Conservation (phyloP, 2,888 invertebrate species). For the Noctua pronuba region DNA sequence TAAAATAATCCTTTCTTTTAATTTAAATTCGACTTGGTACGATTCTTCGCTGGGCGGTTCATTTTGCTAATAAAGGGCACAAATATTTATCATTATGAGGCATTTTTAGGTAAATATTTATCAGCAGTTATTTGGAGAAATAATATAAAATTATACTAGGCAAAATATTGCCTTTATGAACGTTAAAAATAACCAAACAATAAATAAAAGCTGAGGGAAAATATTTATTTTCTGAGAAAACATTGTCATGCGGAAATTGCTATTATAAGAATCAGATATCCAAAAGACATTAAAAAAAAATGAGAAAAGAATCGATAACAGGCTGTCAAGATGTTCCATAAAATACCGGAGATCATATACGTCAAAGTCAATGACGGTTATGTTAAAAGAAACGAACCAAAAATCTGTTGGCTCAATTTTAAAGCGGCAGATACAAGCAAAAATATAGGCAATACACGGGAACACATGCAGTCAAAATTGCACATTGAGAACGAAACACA, state of each 20-base stretch:
- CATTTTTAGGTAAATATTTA: not conserved
- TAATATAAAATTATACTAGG: not conserved
- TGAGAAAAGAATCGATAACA: not conserved
- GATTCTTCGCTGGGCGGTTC: conserved; percentile 27
- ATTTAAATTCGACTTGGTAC: conserved; percentile 38
- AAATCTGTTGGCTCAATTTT: not conserved
- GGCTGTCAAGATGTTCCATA: not conserved
- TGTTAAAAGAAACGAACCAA: not conserved
- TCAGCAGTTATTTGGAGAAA: not conserved
- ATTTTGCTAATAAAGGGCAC: conserved; percentile 10
- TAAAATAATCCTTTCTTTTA: conserved; percentile 58
- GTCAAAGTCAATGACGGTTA: not conserved
- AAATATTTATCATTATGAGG: conserved; percentile 8
- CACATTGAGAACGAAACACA: conserved; percentile 18
- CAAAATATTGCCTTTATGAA: not conserved
- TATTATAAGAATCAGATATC: not conserved
- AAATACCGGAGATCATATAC: conserved; percentile 20
- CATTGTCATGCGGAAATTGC: conserved; percentile 6
- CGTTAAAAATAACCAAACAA: not conserved
- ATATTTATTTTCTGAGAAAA: not conserved
- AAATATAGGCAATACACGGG: too few relatives aligned
- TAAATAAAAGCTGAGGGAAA: not conserved
- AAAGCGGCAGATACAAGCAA: not conserved
- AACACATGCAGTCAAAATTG: conserved; percentile 1
- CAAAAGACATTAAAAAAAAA: not conserved